Base-by-base conservation (phyloP, 2,888 invertebrate genomes). In the Pardosa pseudoannulata region DNA sequence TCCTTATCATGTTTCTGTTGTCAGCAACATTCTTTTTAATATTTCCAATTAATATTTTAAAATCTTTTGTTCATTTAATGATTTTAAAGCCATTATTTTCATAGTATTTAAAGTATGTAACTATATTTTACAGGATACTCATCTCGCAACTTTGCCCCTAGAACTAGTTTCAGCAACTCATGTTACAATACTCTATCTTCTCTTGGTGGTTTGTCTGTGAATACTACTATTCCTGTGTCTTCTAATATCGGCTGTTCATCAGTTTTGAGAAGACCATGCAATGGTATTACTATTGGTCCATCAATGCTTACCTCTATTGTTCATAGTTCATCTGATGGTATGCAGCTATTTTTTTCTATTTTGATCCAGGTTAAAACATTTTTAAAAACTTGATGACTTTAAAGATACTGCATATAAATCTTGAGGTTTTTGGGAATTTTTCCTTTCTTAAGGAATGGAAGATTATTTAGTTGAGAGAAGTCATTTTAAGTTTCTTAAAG, bases 161-260 rank as follows among this genome's bases (percentile, higher is more conserved):
- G 68, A 29, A n/a, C 62, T 67, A 67, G 73, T 62, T 81, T 56
- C 27, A 29, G 16, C n/a, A 82, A 72, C 56, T 67, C 67, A 13
- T 50, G 75, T 13, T 87, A 86, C 70, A 88, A 88, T 39, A 88
- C 88, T 27, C 71, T 88, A 36, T 87, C 87, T 19, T 88, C 82
- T 19, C n/a, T 79, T n/a, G 75, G 87, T 70, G 87, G 81, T 28
- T 28, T 72, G 50, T 79, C 87, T 41, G 29, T 78, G 13, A 75
- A 36, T 41, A 74, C 79, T 56, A 16, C 67, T 46, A 19, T 64
- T 76, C 72, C 41, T 31, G 72, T 76, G 67, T n/a, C 72, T n/a
- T n/a, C 72, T n/a, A 39, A 36, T 67, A 27, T 68, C n/a, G 31
- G 73, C 23, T 39, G 68, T 28, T 41, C 68, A 1, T 56, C 64